phyloP scores from a whole-genome alignment of 2,888 invertebrate genomes.

The Lacanobia oleracea region DNA sequence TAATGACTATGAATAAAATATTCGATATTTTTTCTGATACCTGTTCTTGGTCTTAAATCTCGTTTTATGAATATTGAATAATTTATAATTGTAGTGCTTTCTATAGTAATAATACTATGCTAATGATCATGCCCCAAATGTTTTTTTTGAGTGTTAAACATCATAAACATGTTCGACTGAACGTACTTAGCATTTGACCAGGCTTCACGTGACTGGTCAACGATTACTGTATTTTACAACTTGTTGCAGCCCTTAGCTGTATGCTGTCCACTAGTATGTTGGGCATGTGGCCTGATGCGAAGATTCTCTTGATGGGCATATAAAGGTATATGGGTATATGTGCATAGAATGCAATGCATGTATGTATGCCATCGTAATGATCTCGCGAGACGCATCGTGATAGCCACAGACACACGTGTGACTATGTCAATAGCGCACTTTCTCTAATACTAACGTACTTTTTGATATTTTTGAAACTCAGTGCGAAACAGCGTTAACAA shows the following conservation, averaged over 20 bases:
- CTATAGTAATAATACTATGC: constrained; percentile 21
- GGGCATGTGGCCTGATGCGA: not conserved
- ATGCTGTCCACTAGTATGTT: not conserved
- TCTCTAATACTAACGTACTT: constrained; percentile 71
- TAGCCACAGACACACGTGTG: constrained; percentile 69
- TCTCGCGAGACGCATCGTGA: constrained; percentile 70
- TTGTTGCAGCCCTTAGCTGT: not conserved
- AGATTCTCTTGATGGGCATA: constrained; percentile 17
- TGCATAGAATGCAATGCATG: constrained; percentile 39
- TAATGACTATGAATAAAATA: not conserved
- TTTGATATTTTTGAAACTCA: constrained; percentile 63
- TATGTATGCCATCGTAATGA: constrained; percentile 70
- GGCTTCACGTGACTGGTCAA: not conserved
- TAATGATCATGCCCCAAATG: constrained; percentile 1
- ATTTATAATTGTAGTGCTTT: constrained; percentile 25
- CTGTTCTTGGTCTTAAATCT: constrained; percentile 10
- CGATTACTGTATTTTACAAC: not conserved
- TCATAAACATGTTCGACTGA: not conserved
- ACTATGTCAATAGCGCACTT: constrained; percentile 78
- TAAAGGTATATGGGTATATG: constrained; percentile 12
- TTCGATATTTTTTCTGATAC: not conserved
- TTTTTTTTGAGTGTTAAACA: not conserved
- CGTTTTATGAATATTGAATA: constrained; percentile 10
- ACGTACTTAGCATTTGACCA: not conserved
- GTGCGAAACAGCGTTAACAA: constrained; percentile 34